Evolutionary conservation across 2,113 vertebrate species (phyloP).

Genomic region (Gasterosteus nipponicus): DNA sequence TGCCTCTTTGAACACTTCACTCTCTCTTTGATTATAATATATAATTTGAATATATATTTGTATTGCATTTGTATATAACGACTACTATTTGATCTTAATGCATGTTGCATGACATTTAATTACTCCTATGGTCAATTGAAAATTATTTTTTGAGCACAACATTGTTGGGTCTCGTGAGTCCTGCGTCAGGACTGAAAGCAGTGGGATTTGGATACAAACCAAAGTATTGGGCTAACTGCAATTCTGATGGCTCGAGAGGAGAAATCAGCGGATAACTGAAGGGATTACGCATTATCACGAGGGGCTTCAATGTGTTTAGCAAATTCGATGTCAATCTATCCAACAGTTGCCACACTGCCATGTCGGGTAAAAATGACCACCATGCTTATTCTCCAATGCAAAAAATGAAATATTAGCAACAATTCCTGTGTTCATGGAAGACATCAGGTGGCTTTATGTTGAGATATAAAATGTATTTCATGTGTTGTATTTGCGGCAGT

Average conservation of each 20-base stretch:
- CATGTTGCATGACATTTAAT: neutral
- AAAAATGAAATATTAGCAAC: neutral
- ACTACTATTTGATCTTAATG: neutral
- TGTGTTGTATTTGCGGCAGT: neutral
- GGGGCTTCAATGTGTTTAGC: neutral
- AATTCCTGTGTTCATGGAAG: neutral
- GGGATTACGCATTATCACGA: neutral
- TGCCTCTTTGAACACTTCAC: neutral
- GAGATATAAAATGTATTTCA: conserved; percentile 51
- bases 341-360: neutral
- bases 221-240: neutral
- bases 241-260: neutral
- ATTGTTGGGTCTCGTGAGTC: neutral
- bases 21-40: neutral
- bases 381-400: neutral
- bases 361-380: neutral
- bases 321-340: neutral
- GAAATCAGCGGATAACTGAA: neutral
- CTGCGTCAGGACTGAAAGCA: neutral
- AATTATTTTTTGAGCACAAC: neutral
- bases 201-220: neutral
- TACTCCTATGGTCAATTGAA: neutral
- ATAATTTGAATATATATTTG: too few relatives aligned
- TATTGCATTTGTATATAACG: too few relatives aligned
- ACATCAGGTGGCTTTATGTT: neutral